Evolutionary conservation across 2,113 vertebrate species (phyloP).

Genomic region (Calidris pugnax): DNA sequence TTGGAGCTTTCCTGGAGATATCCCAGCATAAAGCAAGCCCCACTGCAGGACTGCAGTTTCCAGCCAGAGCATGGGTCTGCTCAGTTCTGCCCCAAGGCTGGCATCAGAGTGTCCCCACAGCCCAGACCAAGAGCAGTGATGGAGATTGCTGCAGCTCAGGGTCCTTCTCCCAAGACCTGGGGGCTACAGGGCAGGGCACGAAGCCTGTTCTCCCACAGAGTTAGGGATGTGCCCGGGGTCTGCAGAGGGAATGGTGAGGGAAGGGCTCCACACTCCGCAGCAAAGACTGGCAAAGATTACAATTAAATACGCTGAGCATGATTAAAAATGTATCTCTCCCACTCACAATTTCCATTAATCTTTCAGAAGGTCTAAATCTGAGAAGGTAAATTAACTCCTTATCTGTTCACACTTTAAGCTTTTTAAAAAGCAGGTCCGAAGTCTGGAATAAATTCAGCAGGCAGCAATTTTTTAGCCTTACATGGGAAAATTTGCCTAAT

Average conservation of each 20-base stretch:
- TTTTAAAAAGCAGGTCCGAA: background rate
- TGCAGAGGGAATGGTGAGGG: accelerated
- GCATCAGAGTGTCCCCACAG: background rate
- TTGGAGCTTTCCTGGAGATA: background rate
- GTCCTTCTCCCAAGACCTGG: background rate
- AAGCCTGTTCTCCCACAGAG: background rate
- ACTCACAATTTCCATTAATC: background rate
- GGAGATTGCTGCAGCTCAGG: background rate
- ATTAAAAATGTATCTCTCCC: constrained; percentile 3
- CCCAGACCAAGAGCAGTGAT: background rate
- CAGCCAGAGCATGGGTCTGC: background rate
- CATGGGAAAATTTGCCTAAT: constrained; percentile 22
- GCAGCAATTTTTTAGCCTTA: constrained; percentile 18
- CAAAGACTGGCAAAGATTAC: background rate
- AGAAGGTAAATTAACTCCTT: constrained; percentile 29
- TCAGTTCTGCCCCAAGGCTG: accelerated
- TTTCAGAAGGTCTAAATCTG: constrained; percentile 20
- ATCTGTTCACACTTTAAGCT: background rate
- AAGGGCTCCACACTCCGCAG: background rate
- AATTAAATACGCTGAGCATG: background rate
- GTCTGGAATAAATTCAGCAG: background rate
- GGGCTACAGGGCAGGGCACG: background rate
- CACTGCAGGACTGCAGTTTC: background rate
- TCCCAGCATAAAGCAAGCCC: background rate
- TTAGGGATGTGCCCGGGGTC: background rate